Base-by-base conservation (phyloP, 2,888 invertebrate genomes). In the Lithodes maja region DNA sequence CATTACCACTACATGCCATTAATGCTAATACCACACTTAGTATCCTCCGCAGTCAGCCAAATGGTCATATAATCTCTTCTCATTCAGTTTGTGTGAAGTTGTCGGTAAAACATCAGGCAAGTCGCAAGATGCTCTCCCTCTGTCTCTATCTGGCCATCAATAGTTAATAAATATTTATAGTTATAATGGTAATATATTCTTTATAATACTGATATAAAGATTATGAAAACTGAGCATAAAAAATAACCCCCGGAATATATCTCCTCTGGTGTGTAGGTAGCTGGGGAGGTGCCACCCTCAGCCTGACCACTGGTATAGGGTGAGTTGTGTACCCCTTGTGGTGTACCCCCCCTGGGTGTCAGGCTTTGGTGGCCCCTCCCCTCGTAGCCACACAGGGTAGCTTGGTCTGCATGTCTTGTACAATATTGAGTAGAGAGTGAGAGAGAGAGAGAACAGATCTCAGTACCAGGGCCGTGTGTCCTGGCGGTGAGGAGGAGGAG, bases 131-230 rank as follows among this genome's bases (percentile, higher is more conserved):
- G 86, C 69, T 75, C 54, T 89, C 89, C 86, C 86, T 83, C 89
- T 54, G 78, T 69, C 75, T 89, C 89, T 86, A 82, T 89, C 85
- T 89, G 89, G 89, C 89, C 89, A 89, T 89, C 89, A 89, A 86
- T 89, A 89, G 89, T 89, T 89, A 85, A 89, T 89, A 89, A 89
- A 89, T 89, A 89, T 89, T 89, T 89, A 89, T 89, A 89, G 86
- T 89, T 89, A 89, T 89, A 78, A 89, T 89, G 87, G 89, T 89
- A 89, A 89, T 89, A 89, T 89, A 89, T 89, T 89, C 89, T 89
- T 89, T 89, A 89, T 89, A 89, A 89, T 89, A 85, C 89, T 89
- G 89, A 83, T 89, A 85, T 86, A 86, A 89, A 89, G 86, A 78
- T 75, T 82, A 84, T 85, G 71, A 89, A 85, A 89, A 89, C 81